Percentiles rank a stretch among this genome's conserved stretches.
Evolutionary conservation across 2,797 vertebrate genomes (phyloP).

Genomic region (Acestrorhynchus altus): DNA sequence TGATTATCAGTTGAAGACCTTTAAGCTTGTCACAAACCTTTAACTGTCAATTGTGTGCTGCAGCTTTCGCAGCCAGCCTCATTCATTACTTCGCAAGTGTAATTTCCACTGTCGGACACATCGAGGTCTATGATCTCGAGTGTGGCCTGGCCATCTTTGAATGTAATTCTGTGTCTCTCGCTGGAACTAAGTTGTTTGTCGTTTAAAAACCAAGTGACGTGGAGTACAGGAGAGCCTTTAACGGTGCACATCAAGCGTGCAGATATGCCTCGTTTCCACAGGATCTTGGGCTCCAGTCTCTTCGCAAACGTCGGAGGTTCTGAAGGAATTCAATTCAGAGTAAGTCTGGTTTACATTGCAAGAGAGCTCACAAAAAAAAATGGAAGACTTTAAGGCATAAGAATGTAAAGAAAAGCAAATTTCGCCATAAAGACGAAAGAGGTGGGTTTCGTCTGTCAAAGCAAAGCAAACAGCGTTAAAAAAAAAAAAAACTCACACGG

Average conservation of each 20-base stretch:
- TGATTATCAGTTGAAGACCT: neutral
- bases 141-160: constrained; percentile 83
- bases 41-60: constrained; percentile 86
- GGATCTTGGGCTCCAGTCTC: constrained; percentile 92
- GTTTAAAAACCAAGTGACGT: constrained; percentile 94
- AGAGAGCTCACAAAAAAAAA: constrained; percentile 38
- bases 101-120: constrained; percentile 90
- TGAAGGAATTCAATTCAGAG: constrained; percentile 73
- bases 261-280: constrained; percentile 91
- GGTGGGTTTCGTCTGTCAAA: constrained; percentile 21
- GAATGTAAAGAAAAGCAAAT: constrained; percentile 49
- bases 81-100: constrained; percentile 94
- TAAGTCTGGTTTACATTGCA: constrained; percentile 52
- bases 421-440: constrained; percentile 21
- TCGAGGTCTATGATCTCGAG: constrained; percentile 86
- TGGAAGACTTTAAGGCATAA: constrained; percentile 42
- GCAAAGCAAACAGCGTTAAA: constrained; percentile 21
- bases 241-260: constrained; percentile 89
- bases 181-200: constrained; percentile 89
- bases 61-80: constrained; percentile 94
- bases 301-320: constrained; percentile 94
- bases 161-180: constrained; percentile 86
- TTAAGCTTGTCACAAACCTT: constrained; percentile 87
- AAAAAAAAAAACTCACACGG: constrained; percentile 8
- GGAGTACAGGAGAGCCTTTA: constrained; percentile 94